A percentile compares a stretch with the other conserved stretches of the same genome.
These are phyloP conservation scores for Nymphalis polychloros DNA, from an alignment of 2,888 invertebrate genomes.

Conservation along the genomic window DNA sequence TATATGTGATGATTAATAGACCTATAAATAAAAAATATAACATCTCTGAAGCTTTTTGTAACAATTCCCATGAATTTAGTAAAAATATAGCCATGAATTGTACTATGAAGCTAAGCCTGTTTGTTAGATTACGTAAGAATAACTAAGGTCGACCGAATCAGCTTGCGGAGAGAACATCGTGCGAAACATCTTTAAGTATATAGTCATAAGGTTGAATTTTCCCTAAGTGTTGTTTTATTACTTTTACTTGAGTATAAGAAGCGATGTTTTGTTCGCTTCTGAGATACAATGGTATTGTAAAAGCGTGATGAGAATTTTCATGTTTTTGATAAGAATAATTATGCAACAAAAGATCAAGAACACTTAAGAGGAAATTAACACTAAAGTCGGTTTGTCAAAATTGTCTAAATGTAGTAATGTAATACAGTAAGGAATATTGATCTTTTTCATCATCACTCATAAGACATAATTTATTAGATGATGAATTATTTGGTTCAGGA, in stretches of 20 bases:
- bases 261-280: slow-evolving; percentile 22
- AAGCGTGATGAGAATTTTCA: slow-evolving; percentile 9
- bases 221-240: slow-evolving; percentile 18
- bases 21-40: no score
- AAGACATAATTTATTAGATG: background rate
- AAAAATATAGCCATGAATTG: slow-evolving; percentile 19
- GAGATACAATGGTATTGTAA: slow-evolving; percentile 18
- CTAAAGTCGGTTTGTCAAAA: background rate
- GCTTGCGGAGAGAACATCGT: background rate
- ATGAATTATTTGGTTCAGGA: background rate
- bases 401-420: background rate
- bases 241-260: slow-evolving; percentile 19
- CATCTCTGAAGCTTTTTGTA: background rate
- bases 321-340: slow-evolving; percentile 7
- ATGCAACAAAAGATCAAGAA: slow-evolving; percentile 1
- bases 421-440: no score
- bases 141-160: slow-evolving; percentile 34
- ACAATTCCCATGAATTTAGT: slow-evolving; percentile 15
- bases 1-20: no score
- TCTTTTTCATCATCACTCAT: no score
- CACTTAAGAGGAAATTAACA: background rate
- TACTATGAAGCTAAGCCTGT: slow-evolving; percentile 22
- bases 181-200: slow-evolving; percentile 12
- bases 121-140: slow-evolving; percentile 39
- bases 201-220: slow-evolving; percentile 20